Evolutionary conservation across 2,113 vertebrate species (phyloP), one percentile per base, ranked within the genome.

Genomic region (Chaetura pelagica): DNA sequence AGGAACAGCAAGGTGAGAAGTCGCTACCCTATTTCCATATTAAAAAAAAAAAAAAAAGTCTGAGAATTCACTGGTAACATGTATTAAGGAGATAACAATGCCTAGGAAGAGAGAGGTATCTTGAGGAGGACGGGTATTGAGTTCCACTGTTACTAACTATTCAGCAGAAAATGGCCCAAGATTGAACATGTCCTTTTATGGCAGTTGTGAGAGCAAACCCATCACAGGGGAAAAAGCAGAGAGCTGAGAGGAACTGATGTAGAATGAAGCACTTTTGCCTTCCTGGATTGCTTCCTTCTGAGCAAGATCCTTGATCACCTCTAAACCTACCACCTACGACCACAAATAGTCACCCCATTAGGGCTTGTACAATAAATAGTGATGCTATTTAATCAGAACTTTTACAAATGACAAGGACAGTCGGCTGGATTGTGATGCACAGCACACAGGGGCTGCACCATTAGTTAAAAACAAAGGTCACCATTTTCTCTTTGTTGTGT

Each of bases 401-500:
- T 80, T 61, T 96, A 97, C 97, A 98, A 98, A 97, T 97, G 64
- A 93, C 83, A 54, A 96, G 40, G 24, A 46, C 66, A 76, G 35
- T 16, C 75, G 74, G 10, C 73, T 82, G 78, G 76, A 72, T 87
- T 84, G 83, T 52, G 80, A 91, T 48, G 61, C 95, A 91, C 97
- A 97, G 63, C 74, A 71, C 4, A 4, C 15, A 4, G 54, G 79
- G 10, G 5, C 71, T 32, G 92, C 97, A 79, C 96, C 98, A 98
- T 98, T 98, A 97, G 96, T 97, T 98, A 93, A 92, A 98, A 98
- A 96, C 92, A 98, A 98, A 99, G 99, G 98, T 99, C 98, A 97
- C 80, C 12, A 15, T 90, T 94, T 98, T 97, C 97, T 97, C 97
- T 98, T 87, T 81, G 94, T 90, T 84, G 78, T 71, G 79, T 90